These are phyloP conservation scores for Oncorhynchus masou DNA, from an alignment of 2,113 vertebrate genomes.

Conservation along the genomic window DNA sequence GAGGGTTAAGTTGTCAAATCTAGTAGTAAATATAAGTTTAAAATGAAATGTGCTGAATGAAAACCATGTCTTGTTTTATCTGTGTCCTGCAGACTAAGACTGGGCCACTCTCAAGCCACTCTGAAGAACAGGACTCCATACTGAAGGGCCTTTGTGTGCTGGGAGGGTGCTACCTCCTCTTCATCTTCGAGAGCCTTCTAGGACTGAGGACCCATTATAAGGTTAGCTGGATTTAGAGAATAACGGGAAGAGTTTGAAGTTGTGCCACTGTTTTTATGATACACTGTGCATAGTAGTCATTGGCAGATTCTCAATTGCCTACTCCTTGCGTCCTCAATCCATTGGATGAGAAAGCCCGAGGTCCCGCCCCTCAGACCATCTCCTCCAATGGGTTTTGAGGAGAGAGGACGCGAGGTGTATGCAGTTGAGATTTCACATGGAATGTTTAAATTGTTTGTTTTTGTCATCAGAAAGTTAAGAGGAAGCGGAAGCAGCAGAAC, in stretches of 20 bases:
- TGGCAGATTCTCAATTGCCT: too few relatives aligned
- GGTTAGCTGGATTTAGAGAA: slow-evolving; percentile 18
- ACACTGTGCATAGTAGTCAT: too few relatives aligned
- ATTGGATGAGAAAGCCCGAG: too few relatives aligned
- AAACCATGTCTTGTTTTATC: background rate
- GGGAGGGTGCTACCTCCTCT: slow-evolving; percentile 77
- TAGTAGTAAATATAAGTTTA: background rate
- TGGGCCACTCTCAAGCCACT: slow-evolving; percentile 24
- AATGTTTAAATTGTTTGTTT: background rate
- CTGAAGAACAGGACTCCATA: slow-evolving; percentile 54
- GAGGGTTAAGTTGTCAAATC: background rate
- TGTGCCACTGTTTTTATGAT: too few relatives aligned
- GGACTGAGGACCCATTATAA: slow-evolving; percentile 48
- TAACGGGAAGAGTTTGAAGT: too few relatives aligned
- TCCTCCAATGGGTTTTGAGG: too few relatives aligned
- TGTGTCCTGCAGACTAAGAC: slow-evolving; percentile 63
- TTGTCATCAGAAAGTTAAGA: slow-evolving; percentile 26
- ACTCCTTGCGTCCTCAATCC: too few relatives aligned
- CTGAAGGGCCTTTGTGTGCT: slow-evolving; percentile 72
- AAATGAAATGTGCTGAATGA: too few relatives aligned
- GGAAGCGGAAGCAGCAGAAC: slow-evolving; percentile 11
- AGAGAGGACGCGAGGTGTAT: too few relatives aligned
- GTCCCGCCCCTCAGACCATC: too few relatives aligned
- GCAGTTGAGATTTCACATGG: background rate
- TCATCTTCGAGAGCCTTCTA: slow-evolving; percentile 73